Conservation (phyloP, 2,888 invertebrate genomes). For the Ennomos fuscantarius region DNA sequence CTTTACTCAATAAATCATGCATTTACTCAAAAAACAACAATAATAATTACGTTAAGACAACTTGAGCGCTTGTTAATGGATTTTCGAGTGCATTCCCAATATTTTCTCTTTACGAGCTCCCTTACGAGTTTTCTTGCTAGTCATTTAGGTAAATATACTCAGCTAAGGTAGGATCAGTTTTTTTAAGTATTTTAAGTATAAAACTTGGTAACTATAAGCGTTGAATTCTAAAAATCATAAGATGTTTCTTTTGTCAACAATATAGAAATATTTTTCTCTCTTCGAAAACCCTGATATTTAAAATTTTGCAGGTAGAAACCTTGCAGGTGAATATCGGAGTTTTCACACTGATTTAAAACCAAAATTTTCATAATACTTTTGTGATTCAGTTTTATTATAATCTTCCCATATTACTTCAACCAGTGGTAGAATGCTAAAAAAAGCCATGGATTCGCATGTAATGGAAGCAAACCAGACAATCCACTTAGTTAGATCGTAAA, state of each 20-base stretch:
- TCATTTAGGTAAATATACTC: constrained; percentile 29
- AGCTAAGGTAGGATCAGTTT: neutral
- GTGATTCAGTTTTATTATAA: too few relatives aligned
- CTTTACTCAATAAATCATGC: constrained; percentile 17
- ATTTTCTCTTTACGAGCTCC: constrained; percentile 34
- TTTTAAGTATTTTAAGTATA: too few relatives aligned
- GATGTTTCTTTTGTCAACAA: too few relatives aligned
- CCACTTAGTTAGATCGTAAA: constrained; percentile 43
- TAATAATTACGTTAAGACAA: constrained; percentile 24
- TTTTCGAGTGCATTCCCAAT: constrained; percentile 40
- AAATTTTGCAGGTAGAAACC: too few relatives aligned
- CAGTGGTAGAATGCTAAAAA: constrained; percentile 1
- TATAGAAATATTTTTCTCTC: too few relatives aligned
- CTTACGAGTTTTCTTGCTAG: constrained; percentile 23
- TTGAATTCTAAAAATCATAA: too few relatives aligned
- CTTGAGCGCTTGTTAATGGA: constrained; percentile 38
- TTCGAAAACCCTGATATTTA: too few relatives aligned
- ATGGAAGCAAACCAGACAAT: constrained; percentile 24
- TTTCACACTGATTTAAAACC: too few relatives aligned
- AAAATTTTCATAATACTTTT: too few relatives aligned
- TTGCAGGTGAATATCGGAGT: too few relatives aligned
- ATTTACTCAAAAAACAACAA: constrained; percentile 20
- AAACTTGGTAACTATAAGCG: too few relatives aligned
- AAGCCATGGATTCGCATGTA: neutral
- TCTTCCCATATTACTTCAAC: too few relatives aligned